Evolutionary conservation across 2,888 invertebrate genomes (phyloP).

Genomic region (Cerastoderma edule): DNA sequence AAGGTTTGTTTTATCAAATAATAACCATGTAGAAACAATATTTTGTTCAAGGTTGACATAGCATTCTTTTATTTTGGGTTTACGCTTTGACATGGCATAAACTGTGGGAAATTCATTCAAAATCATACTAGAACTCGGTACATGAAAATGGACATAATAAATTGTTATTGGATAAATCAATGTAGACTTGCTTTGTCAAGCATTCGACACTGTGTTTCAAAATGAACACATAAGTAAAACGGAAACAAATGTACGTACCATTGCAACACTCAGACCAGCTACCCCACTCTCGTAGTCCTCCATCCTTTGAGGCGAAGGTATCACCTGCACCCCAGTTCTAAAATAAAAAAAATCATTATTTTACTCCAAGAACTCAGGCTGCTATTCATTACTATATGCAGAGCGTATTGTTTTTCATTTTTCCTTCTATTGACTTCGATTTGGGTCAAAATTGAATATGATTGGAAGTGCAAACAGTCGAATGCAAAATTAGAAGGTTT

Average conservation of each 20-base stretch:
- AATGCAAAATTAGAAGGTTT: not conserved
- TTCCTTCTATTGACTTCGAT: not conserved
- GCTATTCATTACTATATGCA: not conserved
- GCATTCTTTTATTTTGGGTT: not conserved
- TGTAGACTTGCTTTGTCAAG: too few species aligned
- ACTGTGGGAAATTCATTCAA: too few species aligned
- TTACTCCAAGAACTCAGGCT: not conserved
- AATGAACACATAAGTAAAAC: too few species aligned
- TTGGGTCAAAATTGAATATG: not conserved
- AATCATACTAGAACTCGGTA: too few species aligned
- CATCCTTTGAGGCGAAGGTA: slow-evolving; percentile 1
- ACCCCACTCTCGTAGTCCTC: slow-evolving; percentile 15
- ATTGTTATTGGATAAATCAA: too few species aligned
- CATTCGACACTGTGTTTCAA: too few species aligned
- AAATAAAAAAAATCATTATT: not conserved
- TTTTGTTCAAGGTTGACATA: not conserved
- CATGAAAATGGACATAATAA: too few species aligned
- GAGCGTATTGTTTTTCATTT: not conserved
- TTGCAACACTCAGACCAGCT: slow-evolving; percentile 29
- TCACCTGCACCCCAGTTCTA: slow-evolving; percentile 35
- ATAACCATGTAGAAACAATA: not conserved
- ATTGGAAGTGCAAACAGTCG: not conserved
- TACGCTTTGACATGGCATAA: not conserved
- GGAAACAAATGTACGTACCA: not conserved
- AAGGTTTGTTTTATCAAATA: not conserved